Conservation (phyloP, 2,888 invertebrate genomes). For the Fragum fragum region DNA sequence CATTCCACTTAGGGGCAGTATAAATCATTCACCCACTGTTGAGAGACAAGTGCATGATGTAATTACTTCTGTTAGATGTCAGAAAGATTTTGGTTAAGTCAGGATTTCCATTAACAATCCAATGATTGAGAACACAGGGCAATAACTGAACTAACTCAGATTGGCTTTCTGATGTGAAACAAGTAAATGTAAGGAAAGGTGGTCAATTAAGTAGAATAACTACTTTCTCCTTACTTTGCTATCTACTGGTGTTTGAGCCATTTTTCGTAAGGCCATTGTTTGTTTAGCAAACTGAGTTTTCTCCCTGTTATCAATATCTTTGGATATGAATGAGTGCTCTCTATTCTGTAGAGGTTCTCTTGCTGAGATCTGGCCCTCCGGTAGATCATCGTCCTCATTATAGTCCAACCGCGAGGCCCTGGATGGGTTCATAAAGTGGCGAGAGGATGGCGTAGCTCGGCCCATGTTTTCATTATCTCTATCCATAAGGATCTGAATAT, state of each 20-base stretch:
- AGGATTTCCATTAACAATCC: too few species aligned
- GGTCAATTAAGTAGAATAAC: too few species aligned
- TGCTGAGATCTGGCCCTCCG: slow-evolving; percentile 71
- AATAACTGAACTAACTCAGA: too few species aligned
- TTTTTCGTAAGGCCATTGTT: slow-evolving; percentile 72
- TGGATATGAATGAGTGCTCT: slow-evolving; percentile 61
- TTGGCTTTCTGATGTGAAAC: too few species aligned
- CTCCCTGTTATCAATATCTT: slow-evolving; percentile 68
- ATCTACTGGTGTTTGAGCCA: slow-evolving; percentile 77
- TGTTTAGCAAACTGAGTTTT: slow-evolving; percentile 72
- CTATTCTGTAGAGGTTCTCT: slow-evolving; percentile 72
- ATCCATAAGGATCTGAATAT: slow-evolving; percentile 68
- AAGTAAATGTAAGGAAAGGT: too few species aligned
- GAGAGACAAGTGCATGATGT: too few species aligned
- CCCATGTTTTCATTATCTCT: slow-evolving; percentile 73
- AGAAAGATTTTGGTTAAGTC: too few species aligned
- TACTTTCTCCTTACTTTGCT: slow-evolving; percentile 36
- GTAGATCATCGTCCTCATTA: slow-evolving; percentile 67
- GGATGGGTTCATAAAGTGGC: slow-evolving; percentile 69
- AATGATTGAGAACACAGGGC: too few species aligned
- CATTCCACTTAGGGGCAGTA: too few species aligned
- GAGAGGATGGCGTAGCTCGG: slow-evolving; percentile 68
- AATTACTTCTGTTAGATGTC: too few species aligned
- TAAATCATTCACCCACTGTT: too few species aligned
- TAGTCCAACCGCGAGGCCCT: slow-evolving; percentile 70